Base-by-base conservation (phyloP, 1,140 invertebrate species). In the Drosophila erecta region DNA sequence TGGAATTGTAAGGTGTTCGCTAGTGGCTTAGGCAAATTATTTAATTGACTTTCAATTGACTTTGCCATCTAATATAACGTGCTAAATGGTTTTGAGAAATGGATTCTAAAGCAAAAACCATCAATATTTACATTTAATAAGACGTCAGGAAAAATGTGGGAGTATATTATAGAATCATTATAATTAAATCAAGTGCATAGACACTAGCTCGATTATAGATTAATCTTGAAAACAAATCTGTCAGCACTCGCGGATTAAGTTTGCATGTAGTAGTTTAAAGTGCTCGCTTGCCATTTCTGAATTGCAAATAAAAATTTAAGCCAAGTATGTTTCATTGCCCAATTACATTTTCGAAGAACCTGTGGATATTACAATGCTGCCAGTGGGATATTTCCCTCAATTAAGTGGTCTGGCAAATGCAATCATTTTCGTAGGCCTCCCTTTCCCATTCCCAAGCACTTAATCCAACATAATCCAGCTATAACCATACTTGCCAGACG, bases 361-460 rank as follows among this genome's bases (percentile, higher is more conserved):
- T 17, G 2, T n/a, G 7, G 0, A 10, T 8, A 12, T 35, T 17
- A 22, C 55, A 15, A 37, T n/a, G n/a, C n/a, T 20, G 41, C 0
- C 22, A 38, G 30, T 69, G 49, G 40, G 50, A 43, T 44, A 35
- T 56, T 70, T 40, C 51, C 35, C 65, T 47, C 15, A 49, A 70
- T 30, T 70, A 70, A 33, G 40, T 41, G 22, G 49, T 20, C 40
- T 47, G 33, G 47, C 22, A n/a, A 38, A 54, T 24, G 59, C 41
- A 56, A 70, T 70, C 55, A 70, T 70, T 70, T 71, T 47, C 49
- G 20, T 44, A 70, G 65, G 38, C 41, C 43, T 70, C 27, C 67
- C 65, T 71, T 49, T 71, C 51, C 67, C 67, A 67, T 67, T 67
- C 64, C 64, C 64, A 67, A 66, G 61, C 61, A 57, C 27, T 40